Evolutionary conservation across 1,140 invertebrate species (phyloP).

Genomic region (Drosophila kanapiae): DNA sequence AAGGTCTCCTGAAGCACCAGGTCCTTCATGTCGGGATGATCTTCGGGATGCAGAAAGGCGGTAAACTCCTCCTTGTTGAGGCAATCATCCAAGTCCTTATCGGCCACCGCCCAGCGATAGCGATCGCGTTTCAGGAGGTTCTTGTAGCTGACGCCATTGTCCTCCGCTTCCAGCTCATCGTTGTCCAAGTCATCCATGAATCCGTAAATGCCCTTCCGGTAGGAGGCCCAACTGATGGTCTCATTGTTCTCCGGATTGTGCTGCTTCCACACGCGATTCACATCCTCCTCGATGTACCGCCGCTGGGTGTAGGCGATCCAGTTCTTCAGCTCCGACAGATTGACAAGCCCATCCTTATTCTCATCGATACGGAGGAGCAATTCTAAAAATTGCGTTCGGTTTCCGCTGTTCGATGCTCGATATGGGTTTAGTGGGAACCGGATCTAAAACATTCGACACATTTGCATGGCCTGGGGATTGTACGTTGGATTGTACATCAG

Average conservation of each 20-base stretch:
- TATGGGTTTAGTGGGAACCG: no score
- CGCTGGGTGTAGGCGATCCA: slow-evolving; percentile 98
- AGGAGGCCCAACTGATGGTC: slow-evolving; percentile 92
- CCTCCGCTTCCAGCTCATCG: slow-evolving; percentile 88
- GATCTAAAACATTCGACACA: no score
- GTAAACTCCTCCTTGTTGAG: slow-evolving; percentile 95
- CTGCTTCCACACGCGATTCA: slow-evolving; percentile 96
- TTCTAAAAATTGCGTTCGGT: no score
- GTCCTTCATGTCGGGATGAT: slow-evolving; percentile 95
- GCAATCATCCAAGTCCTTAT: slow-evolving; percentile 90
- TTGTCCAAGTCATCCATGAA: slow-evolving; percentile 92
- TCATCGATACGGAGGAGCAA: slow-evolving; percentile 97
- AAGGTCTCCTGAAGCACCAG: slow-evolving; percentile 97
- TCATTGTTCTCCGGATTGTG: slow-evolving; percentile 93
- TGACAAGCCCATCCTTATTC: slow-evolving; percentile 94
- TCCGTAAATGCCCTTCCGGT: slow-evolving; percentile 93
- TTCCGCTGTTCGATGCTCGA: no score
- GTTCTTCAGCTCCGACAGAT: slow-evolving; percentile 95
- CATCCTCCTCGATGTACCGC: slow-evolving; percentile 96
- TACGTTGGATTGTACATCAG: no score
- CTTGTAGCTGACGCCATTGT: slow-evolving; percentile 91
- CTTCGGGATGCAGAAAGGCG: slow-evolving; percentile 98
- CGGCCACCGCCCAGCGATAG: slow-evolving; percentile 93
- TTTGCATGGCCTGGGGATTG: no score
- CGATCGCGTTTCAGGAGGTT: slow-evolving; percentile 93